Conservation (phyloP, 2,113 vertebrate genomes). For the Embiotoca jacksoni region DNA sequence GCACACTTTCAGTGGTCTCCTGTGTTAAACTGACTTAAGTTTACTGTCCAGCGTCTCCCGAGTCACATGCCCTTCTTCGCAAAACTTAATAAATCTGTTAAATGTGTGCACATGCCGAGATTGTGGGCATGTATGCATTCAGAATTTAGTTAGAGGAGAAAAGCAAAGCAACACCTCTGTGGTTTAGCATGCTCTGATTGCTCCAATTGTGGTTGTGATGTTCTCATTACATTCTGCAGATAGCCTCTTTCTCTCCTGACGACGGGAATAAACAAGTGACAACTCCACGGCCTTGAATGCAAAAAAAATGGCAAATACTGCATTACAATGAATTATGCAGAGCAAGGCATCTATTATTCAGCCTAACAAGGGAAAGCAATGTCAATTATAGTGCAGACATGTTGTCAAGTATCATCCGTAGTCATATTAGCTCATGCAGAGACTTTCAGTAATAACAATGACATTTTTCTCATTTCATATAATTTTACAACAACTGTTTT, state of each 20-base stretch:
- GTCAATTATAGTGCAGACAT: slow-evolving; percentile 57
- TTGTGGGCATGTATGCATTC: not conserved
- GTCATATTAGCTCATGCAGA: slow-evolving; percentile 20
- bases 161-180: slow-evolving; percentile 12
- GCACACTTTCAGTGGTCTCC: slow-evolving; percentile 54
- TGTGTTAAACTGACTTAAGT: slow-evolving; percentile 36
- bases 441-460: slow-evolving; percentile 11
- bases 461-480: not conserved
- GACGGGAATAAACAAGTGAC: slow-evolving; percentile 37
- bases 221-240: slow-evolving; percentile 51
- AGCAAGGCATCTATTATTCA: slow-evolving; percentile 67
- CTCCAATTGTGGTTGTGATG: slow-evolving; percentile 27
- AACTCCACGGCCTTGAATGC: slow-evolving; percentile 39
- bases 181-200: slow-evolving; percentile 11
- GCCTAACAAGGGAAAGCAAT: slow-evolving; percentile 62
- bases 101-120: not conserved
- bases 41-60: slow-evolving; percentile 31
- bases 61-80: slow-evolving; percentile 15
- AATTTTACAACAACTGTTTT: not conserved
- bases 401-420: slow-evolving; percentile 42
- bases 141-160: slow-evolving; percentile 6
- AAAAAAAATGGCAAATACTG: slow-evolving; percentile 45
- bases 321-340: slow-evolving; percentile 72
- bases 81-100: not conserved
- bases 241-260: slow-evolving; percentile 26